phyloP scores from a whole-genome alignment of 2,113 vertebrate species.

The Silurus meridionalis region DNA sequence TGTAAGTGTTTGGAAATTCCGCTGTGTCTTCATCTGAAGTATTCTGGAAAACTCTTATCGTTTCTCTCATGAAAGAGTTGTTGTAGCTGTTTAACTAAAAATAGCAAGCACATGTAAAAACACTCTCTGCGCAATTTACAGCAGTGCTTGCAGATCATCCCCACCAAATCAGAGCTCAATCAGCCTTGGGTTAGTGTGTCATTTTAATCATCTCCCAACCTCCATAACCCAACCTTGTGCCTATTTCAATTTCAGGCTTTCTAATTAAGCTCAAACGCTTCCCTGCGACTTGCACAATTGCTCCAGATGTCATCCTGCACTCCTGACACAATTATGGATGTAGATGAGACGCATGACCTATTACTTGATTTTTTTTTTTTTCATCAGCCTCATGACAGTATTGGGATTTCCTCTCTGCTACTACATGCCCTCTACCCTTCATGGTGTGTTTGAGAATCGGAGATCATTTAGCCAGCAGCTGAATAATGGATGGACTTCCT shows the following conservation, averaged over 20 bases:
- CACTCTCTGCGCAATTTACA: not conserved
- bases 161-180: constrained; percentile 33
- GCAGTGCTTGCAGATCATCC: constrained; percentile 9
- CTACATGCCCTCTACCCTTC: constrained; percentile 45
- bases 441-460: constrained; percentile 43
- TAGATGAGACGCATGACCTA: constrained; percentile 41
- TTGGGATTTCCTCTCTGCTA: constrained; percentile 49
- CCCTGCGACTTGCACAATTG: constrained; percentile 29
- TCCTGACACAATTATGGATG: constrained; percentile 49
- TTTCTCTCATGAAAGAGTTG: constrained; percentile 14
- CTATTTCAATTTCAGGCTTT: constrained; percentile 44
- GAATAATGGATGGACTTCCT: constrained; percentile 54
- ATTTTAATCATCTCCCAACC: constrained; percentile 42
- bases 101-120: not conserved
- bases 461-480: constrained; percentile 45
- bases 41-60: constrained; percentile 13
- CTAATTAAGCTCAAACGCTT: constrained; percentile 36
- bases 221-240: constrained; percentile 17
- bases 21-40: constrained; percentile 31
- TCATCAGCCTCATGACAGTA: constrained; percentile 45
- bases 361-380: constrained; percentile 12
- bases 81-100: constrained; percentile 38
- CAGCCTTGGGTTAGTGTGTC: constrained; percentile 41
- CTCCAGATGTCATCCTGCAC: constrained; percentile 43
- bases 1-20: not conserved